Conservation (phyloP, 2,113 vertebrate species). For the Callipepla squamata region DNA sequence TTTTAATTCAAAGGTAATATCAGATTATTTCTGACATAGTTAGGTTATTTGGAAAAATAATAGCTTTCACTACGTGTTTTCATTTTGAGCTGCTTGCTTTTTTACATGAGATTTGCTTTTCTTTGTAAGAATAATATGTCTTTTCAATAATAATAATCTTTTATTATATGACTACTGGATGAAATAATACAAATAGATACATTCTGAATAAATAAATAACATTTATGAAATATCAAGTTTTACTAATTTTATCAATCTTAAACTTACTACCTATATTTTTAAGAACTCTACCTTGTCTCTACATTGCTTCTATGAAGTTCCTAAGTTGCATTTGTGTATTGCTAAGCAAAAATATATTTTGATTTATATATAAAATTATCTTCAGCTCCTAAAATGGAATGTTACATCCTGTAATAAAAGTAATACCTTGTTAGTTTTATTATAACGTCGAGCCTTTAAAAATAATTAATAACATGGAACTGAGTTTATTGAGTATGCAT, state of each 20-base stretch:
- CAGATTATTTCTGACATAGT: not conserved
- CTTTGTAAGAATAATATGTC: not conserved
- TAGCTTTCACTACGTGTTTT: not conserved
- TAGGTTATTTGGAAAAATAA: not conserved
- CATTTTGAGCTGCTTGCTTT: not conserved
- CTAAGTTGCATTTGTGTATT: conserved; percentile 39
- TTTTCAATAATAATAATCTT: not conserved
- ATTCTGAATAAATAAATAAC: conserved; percentile 19
- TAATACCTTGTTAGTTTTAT: conserved; percentile 18
- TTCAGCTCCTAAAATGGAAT: conserved; percentile 30
- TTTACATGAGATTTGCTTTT: not conserved
- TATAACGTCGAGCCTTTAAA: conserved; percentile 32
- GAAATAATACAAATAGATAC: not conserved
- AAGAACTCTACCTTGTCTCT: not conserved
- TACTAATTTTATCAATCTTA: conserved; percentile 23
- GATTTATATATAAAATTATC: conserved; percentile 43
- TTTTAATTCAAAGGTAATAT: not conserved
- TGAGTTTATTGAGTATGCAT: conserved; percentile 24
- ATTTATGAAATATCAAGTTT: conserved; percentile 29
- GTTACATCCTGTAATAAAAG: too few species aligned
- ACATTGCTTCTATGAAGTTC: not conserved
- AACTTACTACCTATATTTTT: conserved; percentile 22
- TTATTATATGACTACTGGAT: not conserved
- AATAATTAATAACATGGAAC: conserved; percentile 32
- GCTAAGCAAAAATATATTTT: conserved; percentile 56